These are phyloP conservation scores for Agrilus mali DNA, from an alignment of 2,888 invertebrate species.

Conservation along the genomic window DNA sequence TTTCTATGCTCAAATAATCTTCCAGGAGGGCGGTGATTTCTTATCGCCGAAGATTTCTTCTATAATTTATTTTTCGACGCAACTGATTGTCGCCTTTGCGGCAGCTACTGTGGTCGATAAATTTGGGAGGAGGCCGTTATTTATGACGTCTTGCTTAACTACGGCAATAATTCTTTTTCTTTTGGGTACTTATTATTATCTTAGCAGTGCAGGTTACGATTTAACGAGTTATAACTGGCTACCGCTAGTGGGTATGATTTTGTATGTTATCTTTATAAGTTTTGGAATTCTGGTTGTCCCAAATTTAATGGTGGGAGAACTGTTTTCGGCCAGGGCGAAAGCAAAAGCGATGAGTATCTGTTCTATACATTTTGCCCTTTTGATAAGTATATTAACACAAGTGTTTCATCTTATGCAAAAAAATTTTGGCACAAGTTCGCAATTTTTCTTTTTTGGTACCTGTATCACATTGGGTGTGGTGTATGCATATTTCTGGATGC, in stretches of 20 bases:
- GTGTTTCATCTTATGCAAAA: constrained; percentile 23
- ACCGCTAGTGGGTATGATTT: constrained; percentile 17
- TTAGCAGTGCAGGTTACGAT: constrained; percentile 13
- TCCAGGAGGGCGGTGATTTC: constrained; percentile 24
- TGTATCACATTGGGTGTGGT: constrained; percentile 18
- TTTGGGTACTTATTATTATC: constrained; percentile 20
- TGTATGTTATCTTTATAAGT: constrained; percentile 15
- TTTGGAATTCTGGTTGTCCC: constrained; percentile 18
- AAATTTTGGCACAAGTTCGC: constrained; percentile 20
- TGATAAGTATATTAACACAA: constrained; percentile 21
- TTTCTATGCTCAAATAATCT: constrained; percentile 24
- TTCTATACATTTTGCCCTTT: constrained; percentile 20
- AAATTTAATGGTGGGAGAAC: constrained; percentile 19
- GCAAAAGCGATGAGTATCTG: constrained; percentile 21
- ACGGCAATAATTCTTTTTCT: constrained; percentile 16
- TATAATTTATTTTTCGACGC: constrained; percentile 19
- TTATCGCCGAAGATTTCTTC: constrained; percentile 22
- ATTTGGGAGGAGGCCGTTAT: constrained; percentile 21
- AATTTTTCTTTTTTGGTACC: constrained; percentile 21
- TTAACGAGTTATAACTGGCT: constrained; percentile 13
- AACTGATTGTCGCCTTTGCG: constrained; percentile 10
- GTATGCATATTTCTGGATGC: constrained; percentile 22
- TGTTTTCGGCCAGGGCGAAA: constrained; percentile 23
- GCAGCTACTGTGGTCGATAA: constrained; percentile 17
- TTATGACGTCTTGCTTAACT: constrained; percentile 18